A percentile compares a stretch with the other conserved stretches of the same genome.
Conservation (phyloP, 2,888 invertebrate genomes). For the Standfussiana lucernea region DNA sequence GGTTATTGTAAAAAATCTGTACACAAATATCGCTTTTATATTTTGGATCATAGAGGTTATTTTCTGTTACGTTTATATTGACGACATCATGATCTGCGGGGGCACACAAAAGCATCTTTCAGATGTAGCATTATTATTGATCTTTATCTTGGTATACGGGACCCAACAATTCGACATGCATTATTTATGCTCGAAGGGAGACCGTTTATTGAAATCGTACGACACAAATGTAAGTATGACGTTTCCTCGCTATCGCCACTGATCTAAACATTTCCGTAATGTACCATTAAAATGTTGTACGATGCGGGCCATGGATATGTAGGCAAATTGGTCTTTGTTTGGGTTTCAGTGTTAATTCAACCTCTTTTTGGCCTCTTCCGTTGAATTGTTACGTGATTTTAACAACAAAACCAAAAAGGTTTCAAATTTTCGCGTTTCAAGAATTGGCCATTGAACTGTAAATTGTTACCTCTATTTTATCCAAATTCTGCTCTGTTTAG, state of each 20-base stretch:
- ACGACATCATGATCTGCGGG: slow-evolving; percentile 52
- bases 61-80: slow-evolving; percentile 41
- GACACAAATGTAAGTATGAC: slow-evolving; percentile 79
- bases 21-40: slow-evolving; percentile 37
- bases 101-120: slow-evolving; percentile 70
- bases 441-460: background rate
- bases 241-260: slow-evolving; percentile 68
- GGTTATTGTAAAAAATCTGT: slow-evolving; percentile 33
- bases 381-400: slow-evolving; percentile 13
- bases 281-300: slow-evolving; percentile 71
- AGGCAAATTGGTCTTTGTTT: slow-evolving; percentile 59
- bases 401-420: background rate
- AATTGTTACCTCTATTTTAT: background rate
- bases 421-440: too few relatives aligned
- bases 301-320: slow-evolving; percentile 73
- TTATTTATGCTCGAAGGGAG: slow-evolving; percentile 87
- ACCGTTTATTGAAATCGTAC: slow-evolving; percentile 87
- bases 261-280: slow-evolving; percentile 70
- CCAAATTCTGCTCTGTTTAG: too few relatives aligned
- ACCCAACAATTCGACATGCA: slow-evolving; percentile 86
- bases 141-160: slow-evolving; percentile 78
- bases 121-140: slow-evolving; percentile 79
- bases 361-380: background rate
- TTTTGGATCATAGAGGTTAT: slow-evolving; percentile 19
- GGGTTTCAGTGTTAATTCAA: slow-evolving; percentile 28